Conservation (phyloP, 2,888 invertebrate species). For the Lithophane semibrunnea region DNA sequence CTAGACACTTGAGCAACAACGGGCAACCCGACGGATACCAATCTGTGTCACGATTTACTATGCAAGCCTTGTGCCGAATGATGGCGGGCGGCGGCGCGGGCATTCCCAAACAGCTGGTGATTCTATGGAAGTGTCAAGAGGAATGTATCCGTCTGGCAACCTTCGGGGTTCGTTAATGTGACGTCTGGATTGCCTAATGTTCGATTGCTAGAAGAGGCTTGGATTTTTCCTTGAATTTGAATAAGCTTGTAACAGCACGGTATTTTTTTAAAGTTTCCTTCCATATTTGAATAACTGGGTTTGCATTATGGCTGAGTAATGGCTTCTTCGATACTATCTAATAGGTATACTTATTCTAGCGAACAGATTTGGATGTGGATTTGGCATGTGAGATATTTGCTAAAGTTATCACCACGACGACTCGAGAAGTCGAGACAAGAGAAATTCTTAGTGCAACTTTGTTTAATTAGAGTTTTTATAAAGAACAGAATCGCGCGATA, state of each 20-base stretch:
- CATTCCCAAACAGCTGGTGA: conserved; percentile 55
- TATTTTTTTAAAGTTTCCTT: too few species aligned
- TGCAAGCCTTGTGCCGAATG: conserved; percentile 58
- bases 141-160: conserved; percentile 41
- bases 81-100: conserved; percentile 25
- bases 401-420: background rate
- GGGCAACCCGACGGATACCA: conserved; percentile 33
- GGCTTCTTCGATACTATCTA: too few species aligned
- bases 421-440: background rate
- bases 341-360: background rate
- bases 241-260: background rate
- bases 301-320: too few species aligned
- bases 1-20: conserved; percentile 27
- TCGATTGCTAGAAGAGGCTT: background rate
- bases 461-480: background rate
- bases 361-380: background rate
- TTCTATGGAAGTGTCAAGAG: conserved; percentile 32
- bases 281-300: too few species aligned
- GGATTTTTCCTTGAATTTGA: background rate
- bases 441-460: background rate
- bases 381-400: background rate
- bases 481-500: background rate
- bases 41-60: conserved; percentile 52
- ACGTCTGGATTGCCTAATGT: conserved; percentile 22
- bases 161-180: conserved; percentile 25